Evolutionary conservation across 1,140 invertebrate species (phyloP).

Genomic region (Drosophila persimilis): DNA sequence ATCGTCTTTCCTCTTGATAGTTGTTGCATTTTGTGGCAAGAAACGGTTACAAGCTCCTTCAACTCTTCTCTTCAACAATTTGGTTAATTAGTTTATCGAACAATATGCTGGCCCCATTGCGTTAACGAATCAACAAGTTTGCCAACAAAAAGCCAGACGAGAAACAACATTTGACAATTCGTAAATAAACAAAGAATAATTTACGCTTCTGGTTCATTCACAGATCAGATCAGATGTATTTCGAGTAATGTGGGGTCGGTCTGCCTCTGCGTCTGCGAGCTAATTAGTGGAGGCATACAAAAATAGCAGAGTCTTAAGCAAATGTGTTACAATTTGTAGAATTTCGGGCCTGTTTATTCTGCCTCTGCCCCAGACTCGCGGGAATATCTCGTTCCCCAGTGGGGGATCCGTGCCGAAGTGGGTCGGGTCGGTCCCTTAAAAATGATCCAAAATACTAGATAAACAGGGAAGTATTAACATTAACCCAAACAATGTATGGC

Average conservation of each 20-base stretch:
- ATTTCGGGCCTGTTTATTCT: conserved; percentile 50
- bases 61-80: too few species aligned
- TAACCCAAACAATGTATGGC: conserved; percentile 30
- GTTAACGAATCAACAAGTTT: conserved; percentile 38
- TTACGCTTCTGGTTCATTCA: conserved; percentile 46
- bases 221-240: conserved; percentile 6
- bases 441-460: conserved; percentile 25
- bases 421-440: conserved; percentile 7
- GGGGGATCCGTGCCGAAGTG: conserved; percentile 21
- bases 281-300: conserved; percentile 67
- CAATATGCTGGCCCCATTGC: conserved; percentile 1
- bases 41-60: too few species aligned
- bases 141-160: conserved; percentile 4
- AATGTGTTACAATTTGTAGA: conserved; percentile 66
- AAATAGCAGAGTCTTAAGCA: conserved; percentile 50
- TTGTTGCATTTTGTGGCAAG: conserved; percentile 22
- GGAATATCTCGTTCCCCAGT: conserved; percentile 24
- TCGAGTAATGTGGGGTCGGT: conserved; percentile 22
- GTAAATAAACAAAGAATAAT: conserved; percentile 70
- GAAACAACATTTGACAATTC: conserved; percentile 56
- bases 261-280: conserved; percentile 27
- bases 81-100: too few species aligned
- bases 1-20: conserved; percentile 15
- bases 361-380: conserved; percentile 23
- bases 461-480: conserved; percentile 17